Conservation (phyloP, 2,888 invertebrate genomes). For the Mesodorylaimus sp. region DNA sequence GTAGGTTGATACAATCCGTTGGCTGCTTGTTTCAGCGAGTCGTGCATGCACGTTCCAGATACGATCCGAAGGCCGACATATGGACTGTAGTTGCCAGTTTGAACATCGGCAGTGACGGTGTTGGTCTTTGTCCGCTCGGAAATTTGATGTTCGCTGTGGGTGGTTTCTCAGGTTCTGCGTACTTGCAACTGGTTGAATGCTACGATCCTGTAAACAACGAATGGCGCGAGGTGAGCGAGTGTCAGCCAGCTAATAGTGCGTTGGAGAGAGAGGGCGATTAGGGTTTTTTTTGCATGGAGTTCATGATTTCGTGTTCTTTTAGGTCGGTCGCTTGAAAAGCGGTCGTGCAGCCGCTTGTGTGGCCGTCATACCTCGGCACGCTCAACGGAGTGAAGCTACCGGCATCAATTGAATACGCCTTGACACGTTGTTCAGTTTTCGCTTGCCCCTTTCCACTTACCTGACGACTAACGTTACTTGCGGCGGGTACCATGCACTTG, state of each 20-base stretch:
- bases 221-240: conserved; percentile 38
- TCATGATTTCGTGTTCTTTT: conserved; percentile 27
- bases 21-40: background rate
- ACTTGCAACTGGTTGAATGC: conserved; percentile 59
- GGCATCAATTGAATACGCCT: too few species aligned
- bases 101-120: conserved; percentile 63
- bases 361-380: conserved; percentile 40
- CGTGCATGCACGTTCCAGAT: conserved; percentile 30
- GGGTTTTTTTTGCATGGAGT: background rate
- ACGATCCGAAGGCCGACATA: conserved; percentile 52
- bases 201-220: conserved; percentile 53
- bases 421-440: too few species aligned
- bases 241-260: background rate
- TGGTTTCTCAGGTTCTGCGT: conserved; percentile 63
- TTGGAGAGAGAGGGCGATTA: background rate
- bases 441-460: too few species aligned
- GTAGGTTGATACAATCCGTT: conserved; percentile 40
- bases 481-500: too few species aligned
- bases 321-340: conserved; percentile 56
- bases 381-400: too few species aligned
- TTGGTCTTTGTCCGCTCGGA: conserved; percentile 66
- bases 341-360: conserved; percentile 76
- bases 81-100: conserved; percentile 71
- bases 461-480: too few species aligned
- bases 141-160: conserved; percentile 63